Base-by-base conservation (phyloP, 2,888 invertebrate species). In the Andrena marginata region DNA sequence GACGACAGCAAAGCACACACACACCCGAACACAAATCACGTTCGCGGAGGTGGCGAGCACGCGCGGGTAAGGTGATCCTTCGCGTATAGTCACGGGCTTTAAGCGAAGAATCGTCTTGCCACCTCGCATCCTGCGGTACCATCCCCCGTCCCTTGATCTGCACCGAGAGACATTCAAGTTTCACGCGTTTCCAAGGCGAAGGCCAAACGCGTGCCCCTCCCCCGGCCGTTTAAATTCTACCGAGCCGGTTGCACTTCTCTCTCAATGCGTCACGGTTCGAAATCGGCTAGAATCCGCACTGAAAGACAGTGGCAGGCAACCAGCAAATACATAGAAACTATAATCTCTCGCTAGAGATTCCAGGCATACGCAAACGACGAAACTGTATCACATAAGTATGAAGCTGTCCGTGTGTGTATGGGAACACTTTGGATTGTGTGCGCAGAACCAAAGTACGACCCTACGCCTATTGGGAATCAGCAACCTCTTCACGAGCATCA, bases 341-440 rank as follows among this genome's bases (percentile, higher is more conserved):
- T 78, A 74, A 73, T 77, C 51, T 69, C 71, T 29, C 56, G 71
- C 60, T 72, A 49, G 60, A 54, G 68, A 60, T 67, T 63, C 78
- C 60, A 73, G 23, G 64, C 81, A 54, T 8, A 29, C 16, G 42
- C 23, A 87, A 86, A 64, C 74, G 71, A 68, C 73, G 78, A 85
- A 77, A 70, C 42, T 78, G 67, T 77, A 86, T 80, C 79, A 67
- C 80, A 82, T 83, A 84, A 86, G 80, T 90, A 91, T 89, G 89
- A 90, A 89, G 88, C 88, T 85, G 86, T 90, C 92, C 92, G 93
- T 92, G 91, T 90, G 92, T 92, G 92, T 80, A 80, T 80, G 92
- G 91, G 92, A 91, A 86, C 91, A 92, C 92, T 94, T 94, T 94
- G 93, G 93, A 93, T 94, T 94, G 91, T 93, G 92, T 93, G 93